Percentiles rank a stretch among this genome's conserved stretches.
These are phyloP conservation scores for Nibea coibor DNA, from an alignment of 2,113 vertebrate species.

Conservation along the genomic window DNA sequence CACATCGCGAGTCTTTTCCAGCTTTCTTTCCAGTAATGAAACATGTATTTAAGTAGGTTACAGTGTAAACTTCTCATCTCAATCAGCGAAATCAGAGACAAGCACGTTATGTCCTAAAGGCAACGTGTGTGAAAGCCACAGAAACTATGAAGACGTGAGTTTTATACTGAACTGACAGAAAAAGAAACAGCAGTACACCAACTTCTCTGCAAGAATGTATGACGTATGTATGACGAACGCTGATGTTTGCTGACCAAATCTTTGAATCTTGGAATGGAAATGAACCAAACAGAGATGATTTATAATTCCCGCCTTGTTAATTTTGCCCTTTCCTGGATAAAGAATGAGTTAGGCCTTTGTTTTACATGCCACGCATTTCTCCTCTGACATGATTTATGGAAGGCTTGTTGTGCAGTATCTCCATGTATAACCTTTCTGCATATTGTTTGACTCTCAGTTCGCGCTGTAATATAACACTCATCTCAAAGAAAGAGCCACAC, in stretches of 20 bases:
- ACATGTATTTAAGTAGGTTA: too few species aligned
- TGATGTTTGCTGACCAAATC: neutral
- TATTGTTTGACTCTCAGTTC: neutral
- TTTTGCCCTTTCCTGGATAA: neutral
- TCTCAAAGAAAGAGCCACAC: conserved; percentile 10
- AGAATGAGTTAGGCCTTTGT: neutral
- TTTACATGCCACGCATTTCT: neutral
- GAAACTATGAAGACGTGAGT: too few species aligned
- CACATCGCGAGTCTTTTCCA: too few species aligned
- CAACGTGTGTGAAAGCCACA: too few species aligned
- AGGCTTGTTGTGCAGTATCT: neutral
- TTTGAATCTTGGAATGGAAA: neutral
- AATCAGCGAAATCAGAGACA: too few species aligned
- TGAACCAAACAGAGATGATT: neutral
- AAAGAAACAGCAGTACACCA: neutral
- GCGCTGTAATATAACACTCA: neutral
- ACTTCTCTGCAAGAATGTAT: too few species aligned
- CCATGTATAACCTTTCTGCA: neutral
- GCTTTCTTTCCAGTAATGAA: too few species aligned
- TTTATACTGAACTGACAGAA: too few species aligned
- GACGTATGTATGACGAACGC: too few species aligned
- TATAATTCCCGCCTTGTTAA: neutral
- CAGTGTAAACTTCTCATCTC: too few species aligned
- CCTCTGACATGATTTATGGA: neutral
- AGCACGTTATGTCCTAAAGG: too few species aligned